Conservation (phyloP, 2,888 invertebrate species). For the Brenthis hecate region DNA sequence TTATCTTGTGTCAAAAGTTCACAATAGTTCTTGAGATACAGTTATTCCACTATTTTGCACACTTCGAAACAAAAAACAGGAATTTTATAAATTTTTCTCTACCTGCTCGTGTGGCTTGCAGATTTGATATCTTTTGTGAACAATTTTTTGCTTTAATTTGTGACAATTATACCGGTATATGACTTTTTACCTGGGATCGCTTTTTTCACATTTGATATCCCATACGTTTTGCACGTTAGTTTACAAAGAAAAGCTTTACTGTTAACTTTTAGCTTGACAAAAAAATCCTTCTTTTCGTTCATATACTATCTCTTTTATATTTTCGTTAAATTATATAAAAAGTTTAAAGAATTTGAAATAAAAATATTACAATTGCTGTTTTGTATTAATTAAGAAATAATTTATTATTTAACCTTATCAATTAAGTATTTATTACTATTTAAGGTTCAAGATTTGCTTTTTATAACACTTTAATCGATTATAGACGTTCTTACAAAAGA, state of each 20-base stretch:
- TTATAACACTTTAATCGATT: slow-evolving; percentile 66
- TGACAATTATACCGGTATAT: slow-evolving; percentile 83
- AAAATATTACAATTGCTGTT: too few relatives aligned
- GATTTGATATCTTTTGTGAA: slow-evolving; percentile 80
- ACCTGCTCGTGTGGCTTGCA: slow-evolving; percentile 83
- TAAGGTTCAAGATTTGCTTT: slow-evolving; percentile 17
- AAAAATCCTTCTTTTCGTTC: not conserved
- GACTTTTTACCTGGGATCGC: slow-evolving; percentile 80
- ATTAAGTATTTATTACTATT: not conserved
- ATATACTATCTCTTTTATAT: not conserved
- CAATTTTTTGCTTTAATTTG: slow-evolving; percentile 80
- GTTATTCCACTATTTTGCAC: slow-evolving; percentile 77
- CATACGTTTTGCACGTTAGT: slow-evolving; percentile 73
- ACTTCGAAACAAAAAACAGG: slow-evolving; percentile 63
- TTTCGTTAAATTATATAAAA: too few relatives aligned
- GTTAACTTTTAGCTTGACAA: not conserved
- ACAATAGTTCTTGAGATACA: slow-evolving; percentile 50
- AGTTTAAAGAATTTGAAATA: too few relatives aligned
- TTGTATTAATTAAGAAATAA: not conserved
- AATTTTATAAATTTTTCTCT: slow-evolving; percentile 68
- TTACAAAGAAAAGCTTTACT: slow-evolving; percentile 50
- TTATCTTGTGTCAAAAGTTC: slow-evolving; percentile 7
- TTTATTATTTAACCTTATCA: not conserved
- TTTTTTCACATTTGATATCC: slow-evolving; percentile 60
- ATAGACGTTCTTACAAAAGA: slow-evolving; percentile 72